A percentile compares a stretch with the other conserved stretches of the same genome.
Evolutionary conservation across 1,140 invertebrate genomes (phyloP).

Genomic region (Oryzaephilus surinamensis): DNA sequence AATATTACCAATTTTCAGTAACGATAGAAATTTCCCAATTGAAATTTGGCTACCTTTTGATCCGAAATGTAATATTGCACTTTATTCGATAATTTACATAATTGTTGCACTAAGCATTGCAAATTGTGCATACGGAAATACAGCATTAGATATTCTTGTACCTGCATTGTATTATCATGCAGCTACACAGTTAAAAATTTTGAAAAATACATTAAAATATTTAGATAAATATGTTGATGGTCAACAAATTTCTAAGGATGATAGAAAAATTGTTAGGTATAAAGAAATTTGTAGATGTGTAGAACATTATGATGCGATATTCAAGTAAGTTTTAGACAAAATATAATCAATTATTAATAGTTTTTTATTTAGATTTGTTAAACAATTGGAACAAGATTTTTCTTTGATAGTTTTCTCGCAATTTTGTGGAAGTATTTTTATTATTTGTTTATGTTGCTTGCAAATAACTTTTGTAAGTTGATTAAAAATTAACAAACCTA

Average conservation of each 20-base stretch:
- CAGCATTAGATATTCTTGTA: conserved; percentile 2
- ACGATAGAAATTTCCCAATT: too few relatives aligned
- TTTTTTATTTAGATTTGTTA: conserved; percentile 7
- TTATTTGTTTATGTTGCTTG: conserved; percentile 5
- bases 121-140: conserved; percentile 1
- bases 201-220: conserved; percentile 5
- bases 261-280: conserved; percentile 1
- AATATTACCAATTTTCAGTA: background rate
- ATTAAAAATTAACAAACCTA: background rate
- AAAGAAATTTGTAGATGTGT: conserved; percentile 3
- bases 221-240: background rate
- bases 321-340: conserved; percentile 1
- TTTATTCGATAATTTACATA: background rate
- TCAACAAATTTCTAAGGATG: background rate
- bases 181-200: conserved; percentile 4
- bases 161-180: background rate
- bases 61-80: background rate
- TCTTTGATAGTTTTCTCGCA: background rate
- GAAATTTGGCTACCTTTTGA: conserved; percentile 6
- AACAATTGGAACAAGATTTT: conserved; percentile 1
- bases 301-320: conserved; percentile 1
- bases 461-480: conserved; percentile 2
- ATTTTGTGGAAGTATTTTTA: conserved; percentile 3
- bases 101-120: background rate
- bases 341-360: background rate